These are phyloP conservation scores for Nebria ingens DNA, from an alignment of 1,140 invertebrate species.

Conservation along the genomic window DNA sequence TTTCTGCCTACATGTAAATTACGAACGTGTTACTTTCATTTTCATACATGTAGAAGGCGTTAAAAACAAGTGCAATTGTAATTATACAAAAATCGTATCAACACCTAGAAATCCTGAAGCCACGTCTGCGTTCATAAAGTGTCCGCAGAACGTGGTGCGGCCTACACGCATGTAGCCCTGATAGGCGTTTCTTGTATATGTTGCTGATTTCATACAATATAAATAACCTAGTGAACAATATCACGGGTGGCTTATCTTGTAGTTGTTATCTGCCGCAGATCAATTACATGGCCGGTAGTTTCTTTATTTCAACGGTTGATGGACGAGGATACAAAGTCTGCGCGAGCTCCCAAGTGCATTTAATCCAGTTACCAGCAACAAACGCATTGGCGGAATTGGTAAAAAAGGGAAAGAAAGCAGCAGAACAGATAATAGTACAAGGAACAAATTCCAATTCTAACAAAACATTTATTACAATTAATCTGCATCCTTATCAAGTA, in stretches of 20 bases:
- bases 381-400: no score
- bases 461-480: no score
- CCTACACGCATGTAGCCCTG: not conserved
- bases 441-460: no score
- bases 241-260: constrained; percentile 5
- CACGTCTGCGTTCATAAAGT: not conserved
- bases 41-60: no score
- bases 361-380: not conserved
- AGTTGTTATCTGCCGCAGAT: constrained; percentile 2
- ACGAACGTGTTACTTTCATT: no score
- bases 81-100: no score
- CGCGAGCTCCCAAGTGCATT: not conserved
- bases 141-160: not conserved
- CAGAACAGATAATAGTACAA: no score
- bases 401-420: not conserved
- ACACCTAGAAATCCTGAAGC: no score
- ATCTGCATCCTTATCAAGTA: no score
- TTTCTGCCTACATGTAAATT: no score
- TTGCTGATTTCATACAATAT: constrained; percentile 5
- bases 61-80: no score
- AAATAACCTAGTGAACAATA: constrained; percentile 2
- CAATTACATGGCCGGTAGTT: constrained; percentile 9
- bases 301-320: constrained; percentile 3
- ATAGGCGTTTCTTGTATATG: not conserved
- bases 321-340: not conserved